phyloP scores from a whole-genome alignment of 2,113 vertebrate genomes.

The Noctilio leporinus region DNA sequence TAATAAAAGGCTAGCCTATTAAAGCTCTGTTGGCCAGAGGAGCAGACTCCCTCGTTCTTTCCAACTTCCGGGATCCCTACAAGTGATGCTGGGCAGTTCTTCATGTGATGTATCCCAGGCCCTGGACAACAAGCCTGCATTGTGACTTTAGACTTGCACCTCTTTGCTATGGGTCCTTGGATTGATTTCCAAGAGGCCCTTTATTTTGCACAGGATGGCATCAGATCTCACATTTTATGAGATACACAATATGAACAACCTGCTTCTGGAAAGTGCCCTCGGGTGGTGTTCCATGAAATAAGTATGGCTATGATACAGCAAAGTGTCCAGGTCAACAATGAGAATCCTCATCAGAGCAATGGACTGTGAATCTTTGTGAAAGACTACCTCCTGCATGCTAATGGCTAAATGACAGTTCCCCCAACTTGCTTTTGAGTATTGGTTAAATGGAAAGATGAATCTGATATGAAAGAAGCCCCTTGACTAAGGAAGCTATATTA shows the following conservation, averaged over 20 bases:
- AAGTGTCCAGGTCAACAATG: neutral
- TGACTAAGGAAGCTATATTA: neutral
- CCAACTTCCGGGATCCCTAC: slow-evolving; percentile 75
- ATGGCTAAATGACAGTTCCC: fast-evolving
- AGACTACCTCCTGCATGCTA: neutral
- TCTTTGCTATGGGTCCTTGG: neutral
- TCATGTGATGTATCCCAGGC: slow-evolving; percentile 70
- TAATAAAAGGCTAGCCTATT: slow-evolving; percentile 83
- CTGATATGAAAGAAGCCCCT: neutral
- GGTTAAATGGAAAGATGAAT: neutral
- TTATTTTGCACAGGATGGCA: neutral
- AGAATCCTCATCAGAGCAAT: too few relatives aligned
- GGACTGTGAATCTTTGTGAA: neutral
- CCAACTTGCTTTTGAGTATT: neutral
- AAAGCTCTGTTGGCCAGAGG: slow-evolving; percentile 71
- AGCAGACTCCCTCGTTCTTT: slow-evolving; percentile 72
- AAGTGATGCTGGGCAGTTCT: slow-evolving; percentile 77
- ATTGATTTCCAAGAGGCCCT: neutral
- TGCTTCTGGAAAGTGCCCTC: neutral
- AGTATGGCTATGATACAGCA: neutral
- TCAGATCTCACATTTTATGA: neutral
- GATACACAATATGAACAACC: fast-evolving
- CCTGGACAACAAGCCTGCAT: slow-evolving; percentile 68
- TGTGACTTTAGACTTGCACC: slow-evolving; percentile 26
- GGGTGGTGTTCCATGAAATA: neutral